Conservation (phyloP, 1,140 invertebrate genomes). For the Pteromalus puparum region DNA sequence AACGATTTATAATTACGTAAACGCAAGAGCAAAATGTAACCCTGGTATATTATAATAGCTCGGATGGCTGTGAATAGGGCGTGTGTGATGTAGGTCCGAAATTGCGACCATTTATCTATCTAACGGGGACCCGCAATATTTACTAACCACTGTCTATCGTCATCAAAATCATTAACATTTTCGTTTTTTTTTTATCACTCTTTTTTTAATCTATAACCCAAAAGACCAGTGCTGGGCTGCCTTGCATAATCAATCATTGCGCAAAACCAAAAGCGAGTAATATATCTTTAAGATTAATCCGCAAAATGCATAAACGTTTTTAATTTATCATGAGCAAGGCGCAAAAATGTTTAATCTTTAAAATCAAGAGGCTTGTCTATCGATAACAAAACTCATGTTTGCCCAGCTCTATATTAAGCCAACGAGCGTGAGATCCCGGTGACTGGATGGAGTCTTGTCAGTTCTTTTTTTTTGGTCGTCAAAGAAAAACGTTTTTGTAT, state of each 20-base stretch:
- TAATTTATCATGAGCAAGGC: background rate
- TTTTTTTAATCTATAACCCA: slow-evolving; percentile 3
- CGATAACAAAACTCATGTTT: background rate
- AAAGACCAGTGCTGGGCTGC: slow-evolving; percentile 27
- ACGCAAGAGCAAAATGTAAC: slow-evolving; percentile 27
- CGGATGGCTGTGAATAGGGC: slow-evolving; percentile 47
- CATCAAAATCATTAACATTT: slow-evolving; percentile 10
- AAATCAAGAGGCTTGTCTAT: slow-evolving; percentile 29
- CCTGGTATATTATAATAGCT: slow-evolving; percentile 41
- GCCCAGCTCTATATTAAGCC: slow-evolving; percentile 21
- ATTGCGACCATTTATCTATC: slow-evolving; percentile 11
- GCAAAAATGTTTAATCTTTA: slow-evolving; percentile 5
- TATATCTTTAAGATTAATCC: slow-evolving; percentile 18
- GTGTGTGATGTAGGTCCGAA: slow-evolving; percentile 27
- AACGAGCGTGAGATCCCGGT: background rate
- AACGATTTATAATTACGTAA: slow-evolving; percentile 40
- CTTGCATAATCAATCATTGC: background rate
- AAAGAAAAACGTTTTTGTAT: slow-evolving; percentile 58
- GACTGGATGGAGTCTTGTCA: slow-evolving; percentile 4
- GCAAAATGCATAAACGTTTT: slow-evolving; percentile 4
- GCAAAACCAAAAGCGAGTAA: background rate
- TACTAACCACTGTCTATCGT: slow-evolving; percentile 38
- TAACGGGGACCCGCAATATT: slow-evolving; percentile 15
- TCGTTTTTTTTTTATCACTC: slow-evolving; percentile 3
- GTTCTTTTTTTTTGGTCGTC: slow-evolving; percentile 44